A percentile compares a stretch with the other conserved stretches of the same genome.
Evolutionary conservation across 2,113 vertebrate species (phyloP).

Genomic region (Numenius arquata): DNA sequence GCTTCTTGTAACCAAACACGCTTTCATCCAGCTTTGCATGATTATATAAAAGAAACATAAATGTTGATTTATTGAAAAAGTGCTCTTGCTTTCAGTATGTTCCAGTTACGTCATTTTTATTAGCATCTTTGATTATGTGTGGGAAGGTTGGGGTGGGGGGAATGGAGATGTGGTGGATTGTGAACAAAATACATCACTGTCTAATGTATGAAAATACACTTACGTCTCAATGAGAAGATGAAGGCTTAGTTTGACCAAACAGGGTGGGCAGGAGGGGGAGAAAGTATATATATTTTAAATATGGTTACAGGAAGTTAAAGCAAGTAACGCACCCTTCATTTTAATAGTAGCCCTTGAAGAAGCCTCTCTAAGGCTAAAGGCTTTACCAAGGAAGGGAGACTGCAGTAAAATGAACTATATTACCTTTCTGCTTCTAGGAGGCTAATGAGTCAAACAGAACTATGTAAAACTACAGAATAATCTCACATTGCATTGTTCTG

Average conservation of each 20-base stretch:
- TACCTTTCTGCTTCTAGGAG: background rate
- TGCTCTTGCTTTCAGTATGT: constrained; percentile 58
- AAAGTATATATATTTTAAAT: background rate
- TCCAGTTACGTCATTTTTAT: constrained; percentile 35
- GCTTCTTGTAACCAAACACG: constrained; percentile 18
- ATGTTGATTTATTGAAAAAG: constrained; percentile 57
- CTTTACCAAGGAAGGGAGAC: background rate
- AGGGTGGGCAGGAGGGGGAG: background rate
- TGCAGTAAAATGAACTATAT: background rate
- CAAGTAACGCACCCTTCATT: background rate
- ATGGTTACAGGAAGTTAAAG: background rate
- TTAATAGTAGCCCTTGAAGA: background rate
- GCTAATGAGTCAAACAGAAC: background rate
- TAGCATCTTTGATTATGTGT: background rate
- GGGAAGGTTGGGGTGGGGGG: background rate
- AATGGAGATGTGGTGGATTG: background rate
- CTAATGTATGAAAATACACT: background rate
- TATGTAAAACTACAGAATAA: background rate
- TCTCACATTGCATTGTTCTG: background rate
- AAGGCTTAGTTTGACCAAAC: background rate
- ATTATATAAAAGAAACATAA: constrained; percentile 49
- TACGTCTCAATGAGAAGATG: background rate
- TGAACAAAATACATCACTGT: background rate
- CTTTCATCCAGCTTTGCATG: constrained; percentile 77
- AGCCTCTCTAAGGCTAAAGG: background rate